Evolutionary conservation across 1,140 invertebrate genomes (phyloP).

Genomic region (Drosophila mauritiana): DNA sequence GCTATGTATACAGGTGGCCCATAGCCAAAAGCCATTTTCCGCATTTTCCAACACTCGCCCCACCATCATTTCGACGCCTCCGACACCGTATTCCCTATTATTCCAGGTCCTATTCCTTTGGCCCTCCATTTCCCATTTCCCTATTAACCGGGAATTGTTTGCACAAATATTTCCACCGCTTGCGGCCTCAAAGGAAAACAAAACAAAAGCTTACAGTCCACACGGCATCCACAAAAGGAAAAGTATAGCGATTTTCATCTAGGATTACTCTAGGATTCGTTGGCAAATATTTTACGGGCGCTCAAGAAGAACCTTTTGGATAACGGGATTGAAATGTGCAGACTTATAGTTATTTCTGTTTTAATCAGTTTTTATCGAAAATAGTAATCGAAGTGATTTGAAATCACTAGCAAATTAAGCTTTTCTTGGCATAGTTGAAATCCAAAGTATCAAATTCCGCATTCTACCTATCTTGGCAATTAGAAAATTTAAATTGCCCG

Average conservation of each 20-base stretch:
- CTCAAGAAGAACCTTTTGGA: conserved; percentile 6
- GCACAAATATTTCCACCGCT: conserved; percentile 44
- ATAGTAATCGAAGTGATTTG: neutral
- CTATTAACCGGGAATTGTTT: conserved; percentile 26
- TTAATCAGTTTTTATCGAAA: neutral
- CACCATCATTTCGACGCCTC: neutral
- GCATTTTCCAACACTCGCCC: neutral
- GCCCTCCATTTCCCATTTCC: conserved; percentile 14
- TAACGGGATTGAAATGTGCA: neutral
- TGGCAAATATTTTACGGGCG: conserved; percentile 31
- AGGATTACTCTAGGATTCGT: neutral
- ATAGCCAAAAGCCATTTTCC: conserved; percentile 52
- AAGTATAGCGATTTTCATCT: conserved; percentile 23
- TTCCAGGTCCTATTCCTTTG: conserved; percentile 26
- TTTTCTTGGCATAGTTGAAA: neutral
- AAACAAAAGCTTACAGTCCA: conserved; percentile 30
- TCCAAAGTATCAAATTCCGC: no score
- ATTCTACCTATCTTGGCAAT: no score
- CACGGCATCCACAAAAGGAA: conserved; percentile 33
- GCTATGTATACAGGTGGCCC: conserved; percentile 61
- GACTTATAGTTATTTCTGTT: neutral
- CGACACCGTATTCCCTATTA: neutral
- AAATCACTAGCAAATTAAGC: neutral
- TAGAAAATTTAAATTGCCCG: conserved; percentile 10
- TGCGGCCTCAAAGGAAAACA: conserved; percentile 20